These are phyloP conservation scores for Herpetotheres cachinnans DNA, from an alignment of 2,113 vertebrate species.

Conservation along the genomic window DNA sequence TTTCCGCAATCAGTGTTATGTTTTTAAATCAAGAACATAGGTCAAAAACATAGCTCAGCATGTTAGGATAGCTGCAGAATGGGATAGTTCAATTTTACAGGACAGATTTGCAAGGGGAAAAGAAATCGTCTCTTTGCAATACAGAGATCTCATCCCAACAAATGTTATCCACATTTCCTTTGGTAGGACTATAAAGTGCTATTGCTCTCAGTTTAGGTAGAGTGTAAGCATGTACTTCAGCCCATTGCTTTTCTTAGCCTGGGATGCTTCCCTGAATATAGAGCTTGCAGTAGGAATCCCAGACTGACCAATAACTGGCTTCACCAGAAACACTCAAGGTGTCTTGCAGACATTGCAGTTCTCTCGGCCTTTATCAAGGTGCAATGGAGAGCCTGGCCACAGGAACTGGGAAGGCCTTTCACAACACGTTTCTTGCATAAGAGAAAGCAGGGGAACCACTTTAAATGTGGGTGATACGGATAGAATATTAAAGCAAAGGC, in stretches of 20 bases:
- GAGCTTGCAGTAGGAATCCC: neutral
- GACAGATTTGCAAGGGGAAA: neutral
- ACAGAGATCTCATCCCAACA: neutral
- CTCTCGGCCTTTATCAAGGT: neutral
- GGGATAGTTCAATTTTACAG: neutral
- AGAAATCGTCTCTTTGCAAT: neutral
- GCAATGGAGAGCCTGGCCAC: neutral
- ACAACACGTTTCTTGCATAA: neutral
- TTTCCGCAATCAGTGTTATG: neutral
- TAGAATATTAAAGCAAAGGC: neutral
- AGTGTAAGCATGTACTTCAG: neutral
- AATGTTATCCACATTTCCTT: neutral
- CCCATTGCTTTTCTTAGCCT: neutral
- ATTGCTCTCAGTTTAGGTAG: neutral
- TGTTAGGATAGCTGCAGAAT: neutral
- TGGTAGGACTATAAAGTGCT: neutral
- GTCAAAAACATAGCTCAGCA: neutral
- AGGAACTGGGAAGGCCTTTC: neutral
- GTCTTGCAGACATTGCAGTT: neutral
- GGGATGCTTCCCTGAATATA: neutral
- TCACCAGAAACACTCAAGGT: neutral
- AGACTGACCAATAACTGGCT: neutral
- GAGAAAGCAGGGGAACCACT: neutral
- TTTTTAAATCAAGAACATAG: neutral
- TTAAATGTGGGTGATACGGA: neutral